These are phyloP conservation scores for Desoria tigrina DNA, from an alignment of 2,888 invertebrate genomes.

Conservation along the genomic window DNA sequence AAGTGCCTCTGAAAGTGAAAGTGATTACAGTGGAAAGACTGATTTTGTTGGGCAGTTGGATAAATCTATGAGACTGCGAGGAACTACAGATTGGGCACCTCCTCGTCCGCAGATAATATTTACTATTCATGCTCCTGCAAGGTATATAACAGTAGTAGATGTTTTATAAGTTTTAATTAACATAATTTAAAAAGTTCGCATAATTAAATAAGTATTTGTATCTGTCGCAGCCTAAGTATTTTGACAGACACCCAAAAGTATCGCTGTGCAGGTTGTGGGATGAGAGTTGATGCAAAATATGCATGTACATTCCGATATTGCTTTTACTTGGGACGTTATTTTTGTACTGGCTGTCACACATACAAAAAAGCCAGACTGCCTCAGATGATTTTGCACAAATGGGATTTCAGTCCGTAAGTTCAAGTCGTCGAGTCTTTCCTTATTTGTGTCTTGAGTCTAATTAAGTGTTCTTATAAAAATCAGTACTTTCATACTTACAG, in stretches of 20 bases:
- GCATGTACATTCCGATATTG: slow-evolving; percentile 76
- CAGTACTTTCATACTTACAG: no score
- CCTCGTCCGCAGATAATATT: slow-evolving; percentile 81
- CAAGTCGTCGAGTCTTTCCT: not conserved
- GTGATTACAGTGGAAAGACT: slow-evolving; percentile 55
- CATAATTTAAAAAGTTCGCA: not conserved
- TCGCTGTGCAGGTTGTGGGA: slow-evolving; percentile 82
- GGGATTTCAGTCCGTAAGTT: slow-evolving; percentile 65
- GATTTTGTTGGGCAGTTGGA: slow-evolving; percentile 44
- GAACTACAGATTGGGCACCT: slow-evolving; percentile 80
- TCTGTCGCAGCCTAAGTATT: slow-evolving; percentile 62
- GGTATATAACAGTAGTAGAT: no score
- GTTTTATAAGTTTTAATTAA: no score
- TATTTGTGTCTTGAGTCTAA: not conserved
- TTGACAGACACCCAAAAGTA: slow-evolving; percentile 73
- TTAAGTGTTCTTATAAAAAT: slow-evolving; percentile 10
- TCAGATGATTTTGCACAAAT: slow-evolving; percentile 66
- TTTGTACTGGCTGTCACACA: slow-evolving; percentile 83
- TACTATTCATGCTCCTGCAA: slow-evolving; percentile 69
- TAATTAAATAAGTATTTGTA: not conserved
- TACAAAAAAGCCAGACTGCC: slow-evolving; percentile 74
- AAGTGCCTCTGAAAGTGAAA: slow-evolving; percentile 67
- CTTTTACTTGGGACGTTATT: slow-evolving; percentile 79
- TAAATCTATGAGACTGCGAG: slow-evolving; percentile 61
- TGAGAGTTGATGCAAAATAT: slow-evolving; percentile 72